Percentiles rank a stretch among this genome's conserved stretches.
Conservation (phyloP, 2,888 invertebrate genomes). For the Cerastoderma edule region DNA sequence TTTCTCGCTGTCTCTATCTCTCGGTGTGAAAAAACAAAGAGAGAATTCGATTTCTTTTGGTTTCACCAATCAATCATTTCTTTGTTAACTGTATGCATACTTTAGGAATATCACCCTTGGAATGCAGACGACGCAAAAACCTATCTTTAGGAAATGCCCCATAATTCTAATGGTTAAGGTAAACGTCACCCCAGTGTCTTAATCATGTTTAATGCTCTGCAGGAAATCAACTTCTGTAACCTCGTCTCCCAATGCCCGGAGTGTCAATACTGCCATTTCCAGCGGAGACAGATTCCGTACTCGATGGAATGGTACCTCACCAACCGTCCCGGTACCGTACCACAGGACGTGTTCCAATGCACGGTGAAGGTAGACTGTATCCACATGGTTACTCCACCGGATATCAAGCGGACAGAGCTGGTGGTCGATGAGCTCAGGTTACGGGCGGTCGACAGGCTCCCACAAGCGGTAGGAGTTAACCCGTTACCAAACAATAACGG, state of each 20-base stretch:
- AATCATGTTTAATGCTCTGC: not conserved
- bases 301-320: slow-evolving; percentile 15
- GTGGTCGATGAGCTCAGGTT: not conserved
- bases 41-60: too few relatives aligned
- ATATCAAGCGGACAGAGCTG: not conserved
- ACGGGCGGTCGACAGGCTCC: not conserved
- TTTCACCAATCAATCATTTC: too few relatives aligned
- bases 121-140: too few relatives aligned
- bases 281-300: not conserved
- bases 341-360: not conserved
- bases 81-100: too few relatives aligned
- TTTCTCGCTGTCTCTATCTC: too few relatives aligned
- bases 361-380: not conserved
- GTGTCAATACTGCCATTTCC: slow-evolving; percentile 2
- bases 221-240: not conserved
- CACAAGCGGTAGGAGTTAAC: not conserved
- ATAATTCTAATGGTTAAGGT: not conserved
- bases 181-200: not conserved
- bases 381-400: too few relatives aligned
- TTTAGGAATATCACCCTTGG: too few relatives aligned
- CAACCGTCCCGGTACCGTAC: not conserved
- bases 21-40: too few relatives aligned
- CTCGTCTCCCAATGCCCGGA: slow-evolving; percentile 6
- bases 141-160: too few relatives aligned
- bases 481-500: not conserved